Conservation (phyloP, 2,888 invertebrate species). For the Nemoura dubitans region DNA sequence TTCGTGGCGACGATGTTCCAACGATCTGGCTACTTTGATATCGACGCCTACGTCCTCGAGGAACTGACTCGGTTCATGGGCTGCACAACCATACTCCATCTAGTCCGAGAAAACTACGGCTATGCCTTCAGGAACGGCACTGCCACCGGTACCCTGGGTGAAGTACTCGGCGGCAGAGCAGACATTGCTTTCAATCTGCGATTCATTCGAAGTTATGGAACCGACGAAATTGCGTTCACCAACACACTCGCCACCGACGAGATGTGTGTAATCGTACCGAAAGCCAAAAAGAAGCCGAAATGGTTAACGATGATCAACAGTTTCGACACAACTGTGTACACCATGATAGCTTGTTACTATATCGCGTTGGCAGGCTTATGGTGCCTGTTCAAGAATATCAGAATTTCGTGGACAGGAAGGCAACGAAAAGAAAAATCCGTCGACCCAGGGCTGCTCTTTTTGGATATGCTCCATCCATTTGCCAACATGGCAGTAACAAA, state of each 20-base stretch:
- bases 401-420: background rate
- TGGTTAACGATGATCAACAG: slow-evolving; percentile 57
- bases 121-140: slow-evolving; percentile 57
- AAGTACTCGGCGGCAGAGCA: slow-evolving; percentile 57
- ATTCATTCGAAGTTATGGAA: slow-evolving; percentile 58
- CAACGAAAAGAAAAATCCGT: background rate
- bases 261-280: slow-evolving; percentile 61
- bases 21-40: slow-evolving; percentile 49
- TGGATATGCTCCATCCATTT: slow-evolving; percentile 59
- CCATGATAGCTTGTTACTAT: slow-evolving; percentile 2
- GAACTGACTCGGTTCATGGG: slow-evolving; percentile 50
- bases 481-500: slow-evolving; percentile 56
- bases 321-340: slow-evolving; percentile 19
- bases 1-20: slow-evolving; percentile 58
- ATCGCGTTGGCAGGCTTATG: background rate
- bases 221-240: slow-evolving; percentile 58
- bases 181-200: slow-evolving; percentile 60
- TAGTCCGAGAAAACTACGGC: slow-evolving; percentile 52
- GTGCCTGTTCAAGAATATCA: background rate
- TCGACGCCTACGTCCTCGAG: slow-evolving; percentile 46
- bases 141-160: slow-evolving; percentile 58
- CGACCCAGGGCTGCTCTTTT: slow-evolving; percentile 39
- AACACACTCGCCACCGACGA: slow-evolving; percentile 58
- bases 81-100: slow-evolving; percentile 45
- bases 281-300: slow-evolving; percentile 59